These are phyloP conservation scores for Mamestra configurata DNA, from an alignment of 1,140 invertebrate species.

Conservation along the genomic window DNA sequence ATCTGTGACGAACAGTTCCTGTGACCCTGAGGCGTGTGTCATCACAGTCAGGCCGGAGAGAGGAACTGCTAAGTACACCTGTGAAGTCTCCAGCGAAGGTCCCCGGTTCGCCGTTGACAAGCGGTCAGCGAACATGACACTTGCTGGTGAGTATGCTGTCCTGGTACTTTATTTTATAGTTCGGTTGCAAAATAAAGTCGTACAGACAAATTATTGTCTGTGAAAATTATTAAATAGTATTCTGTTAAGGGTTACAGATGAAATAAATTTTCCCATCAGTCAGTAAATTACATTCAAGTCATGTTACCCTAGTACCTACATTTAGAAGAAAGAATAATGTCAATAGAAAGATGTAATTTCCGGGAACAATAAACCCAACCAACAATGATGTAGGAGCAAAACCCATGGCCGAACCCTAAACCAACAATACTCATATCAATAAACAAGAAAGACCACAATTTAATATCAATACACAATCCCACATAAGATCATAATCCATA, in stretches of 20 bases:
- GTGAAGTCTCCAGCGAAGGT: slow-evolving; percentile 81
- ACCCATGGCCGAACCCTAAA: not conserved
- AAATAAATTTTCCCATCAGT: too few species aligned
- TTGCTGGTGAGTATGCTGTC: slow-evolving; percentile 68
- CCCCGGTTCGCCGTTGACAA: slow-evolving; percentile 79
- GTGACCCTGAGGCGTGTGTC: slow-evolving; percentile 65
- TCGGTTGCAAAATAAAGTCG: too few species aligned
- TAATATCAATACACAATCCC: not conserved
- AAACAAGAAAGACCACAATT: slow-evolving; percentile 11
- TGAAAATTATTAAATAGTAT: too few species aligned
- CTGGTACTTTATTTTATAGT: slow-evolving; percentile 4
- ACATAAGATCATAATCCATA: slow-evolving; percentile 9
- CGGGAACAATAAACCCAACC: not conserved
- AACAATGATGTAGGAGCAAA: not conserved
- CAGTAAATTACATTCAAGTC: too few species aligned
- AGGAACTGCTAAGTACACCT: slow-evolving; percentile 77
- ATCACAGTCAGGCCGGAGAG: slow-evolving; percentile 74
- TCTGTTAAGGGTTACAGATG: too few species aligned
- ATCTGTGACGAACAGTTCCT: slow-evolving; percentile 76
- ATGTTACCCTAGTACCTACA: too few species aligned
- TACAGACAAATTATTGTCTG: too few species aligned
- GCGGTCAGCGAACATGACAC: slow-evolving; percentile 77
- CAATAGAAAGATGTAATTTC: too few species aligned
- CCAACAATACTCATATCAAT: slow-evolving; percentile 13
- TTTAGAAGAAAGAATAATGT: too few species aligned